Conservation (phyloP, 2,797 vertebrate genomes). For the Sebastes matsubarae region DNA sequence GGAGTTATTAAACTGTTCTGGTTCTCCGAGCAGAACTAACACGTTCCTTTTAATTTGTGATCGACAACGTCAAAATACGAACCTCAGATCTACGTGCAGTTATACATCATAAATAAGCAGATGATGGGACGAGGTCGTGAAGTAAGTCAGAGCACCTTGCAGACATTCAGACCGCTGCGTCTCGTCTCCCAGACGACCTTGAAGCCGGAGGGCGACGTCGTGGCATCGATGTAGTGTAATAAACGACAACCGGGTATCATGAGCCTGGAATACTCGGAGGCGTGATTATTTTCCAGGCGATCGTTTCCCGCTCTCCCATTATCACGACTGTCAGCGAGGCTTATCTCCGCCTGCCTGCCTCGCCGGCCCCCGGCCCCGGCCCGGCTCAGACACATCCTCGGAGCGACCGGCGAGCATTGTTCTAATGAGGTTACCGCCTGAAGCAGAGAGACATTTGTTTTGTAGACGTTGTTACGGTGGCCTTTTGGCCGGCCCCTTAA, state of each 20-base stretch:
- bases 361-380: slow-evolving; percentile 17
- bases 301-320: slow-evolving; percentile 54
- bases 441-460: slow-evolving; percentile 64
- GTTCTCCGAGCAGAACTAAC: slow-evolving; percentile 40
- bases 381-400: slow-evolving; percentile 56
- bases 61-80: slow-evolving; percentile 13
- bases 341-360: slow-evolving; percentile 57
- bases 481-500: slow-evolving; percentile 74
- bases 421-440: slow-evolving; percentile 70
- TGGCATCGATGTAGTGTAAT: background rate
- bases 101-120: background rate
- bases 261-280: slow-evolving; percentile 44
- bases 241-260: slow-evolving; percentile 42
- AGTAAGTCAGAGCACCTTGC: background rate
- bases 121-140: too few relatives aligned
- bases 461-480: slow-evolving; percentile 62
- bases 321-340: slow-evolving; percentile 67
- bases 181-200: slow-evolving; percentile 29
- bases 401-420: slow-evolving; percentile 61
- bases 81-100: background rate
- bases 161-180: background rate
- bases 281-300: slow-evolving; percentile 64
- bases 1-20: slow-evolving; percentile 26
- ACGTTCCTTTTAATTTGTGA: background rate
- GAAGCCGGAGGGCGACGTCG: background rate